A percentile compares a stretch with the other conserved stretches of the same genome.
Conservation (phyloP, 1,140 invertebrate genomes). For the Brachionus calyciflorus region DNA sequence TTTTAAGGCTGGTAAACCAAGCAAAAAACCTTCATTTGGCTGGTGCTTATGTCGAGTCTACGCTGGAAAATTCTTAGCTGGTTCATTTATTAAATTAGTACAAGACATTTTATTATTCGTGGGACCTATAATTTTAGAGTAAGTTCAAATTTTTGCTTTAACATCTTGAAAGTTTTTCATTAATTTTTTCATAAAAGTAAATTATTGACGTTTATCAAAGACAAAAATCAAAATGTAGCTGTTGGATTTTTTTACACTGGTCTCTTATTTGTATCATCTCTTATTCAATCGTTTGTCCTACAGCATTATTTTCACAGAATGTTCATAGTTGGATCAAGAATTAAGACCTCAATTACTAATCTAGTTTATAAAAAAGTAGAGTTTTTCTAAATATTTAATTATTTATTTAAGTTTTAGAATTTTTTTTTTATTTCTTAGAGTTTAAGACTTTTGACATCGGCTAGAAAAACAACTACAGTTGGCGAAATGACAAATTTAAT, state of each 20-base stretch:
- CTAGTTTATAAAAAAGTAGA: slow-evolving; percentile 73
- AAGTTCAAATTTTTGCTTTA: not conserved
- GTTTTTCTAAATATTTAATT: not conserved
- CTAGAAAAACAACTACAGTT: slow-evolving; percentile 62
- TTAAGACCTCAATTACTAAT: slow-evolving; percentile 84
- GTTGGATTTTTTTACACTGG: slow-evolving; percentile 79
- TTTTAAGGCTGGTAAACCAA: not conserved
- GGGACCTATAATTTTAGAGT: slow-evolving; percentile 36
- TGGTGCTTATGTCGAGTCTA: slow-evolving; percentile 16
- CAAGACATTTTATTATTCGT: slow-evolving; percentile 44
- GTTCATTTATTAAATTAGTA: slow-evolving; percentile 45
- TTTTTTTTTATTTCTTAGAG: slow-evolving; percentile 57
- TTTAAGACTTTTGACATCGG: slow-evolving; percentile 50
- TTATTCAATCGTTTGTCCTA: slow-evolving; percentile 79
- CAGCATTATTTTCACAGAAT: slow-evolving; percentile 60
- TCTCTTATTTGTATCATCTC: slow-evolving; percentile 72
- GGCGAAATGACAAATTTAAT: slow-evolving; percentile 67
- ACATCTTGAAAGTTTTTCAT: not conserved
- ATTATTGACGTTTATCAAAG: slow-evolving; percentile 37
- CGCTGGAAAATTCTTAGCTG: slow-evolving; percentile 43
- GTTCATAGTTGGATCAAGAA: slow-evolving; percentile 76
- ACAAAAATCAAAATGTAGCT: slow-evolving; percentile 60
- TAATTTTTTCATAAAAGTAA: not conserved
- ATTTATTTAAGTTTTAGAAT: not conserved
- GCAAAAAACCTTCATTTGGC: slow-evolving; percentile 37